phyloP scores from a whole-genome alignment of 2,888 invertebrate genomes.

The Gymnoscelis rufifasciata region DNA sequence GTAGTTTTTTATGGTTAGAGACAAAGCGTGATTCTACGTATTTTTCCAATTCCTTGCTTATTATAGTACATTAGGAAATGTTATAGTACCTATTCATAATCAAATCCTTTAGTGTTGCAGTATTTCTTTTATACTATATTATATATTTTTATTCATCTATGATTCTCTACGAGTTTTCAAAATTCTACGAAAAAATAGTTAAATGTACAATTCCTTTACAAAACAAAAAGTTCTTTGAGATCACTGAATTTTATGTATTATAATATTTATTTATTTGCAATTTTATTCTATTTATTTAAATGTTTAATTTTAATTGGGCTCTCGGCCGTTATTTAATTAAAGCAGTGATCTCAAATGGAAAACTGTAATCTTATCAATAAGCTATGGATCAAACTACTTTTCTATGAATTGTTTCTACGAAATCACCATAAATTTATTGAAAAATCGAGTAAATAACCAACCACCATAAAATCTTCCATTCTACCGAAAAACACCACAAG shows the following conservation, averaged over 20 bases:
- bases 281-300: not conserved
- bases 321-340: not conserved
- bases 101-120: conserved; percentile 78
- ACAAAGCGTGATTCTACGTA: conserved; percentile 14
- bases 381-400: conserved; percentile 16
- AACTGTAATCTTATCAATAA: conserved; percentile 14
- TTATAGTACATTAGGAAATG: conserved; percentile 27
- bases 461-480: too few species aligned
- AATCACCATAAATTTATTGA: conserved; percentile 13
- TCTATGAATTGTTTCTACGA: conserved; percentile 20
- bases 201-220: conserved; percentile 55
- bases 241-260: conserved; percentile 26
- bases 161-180: conserved; percentile 47
- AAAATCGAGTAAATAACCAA: conserved; percentile 9
- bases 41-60: conserved; percentile 26
- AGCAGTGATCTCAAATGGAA: conserved; percentile 16
- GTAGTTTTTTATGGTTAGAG: not conserved
- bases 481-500: too few species aligned
- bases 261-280: not conserved
- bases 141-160: conserved; percentile 46
- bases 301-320: not conserved
- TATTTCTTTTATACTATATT: conserved; percentile 41
- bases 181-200: conserved; percentile 44
- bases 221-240: conserved; percentile 33
- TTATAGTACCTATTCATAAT: conserved; percentile 37